phyloP scores from a whole-genome alignment of 1,140 invertebrate species.

The Drosophila sp. region DNA sequence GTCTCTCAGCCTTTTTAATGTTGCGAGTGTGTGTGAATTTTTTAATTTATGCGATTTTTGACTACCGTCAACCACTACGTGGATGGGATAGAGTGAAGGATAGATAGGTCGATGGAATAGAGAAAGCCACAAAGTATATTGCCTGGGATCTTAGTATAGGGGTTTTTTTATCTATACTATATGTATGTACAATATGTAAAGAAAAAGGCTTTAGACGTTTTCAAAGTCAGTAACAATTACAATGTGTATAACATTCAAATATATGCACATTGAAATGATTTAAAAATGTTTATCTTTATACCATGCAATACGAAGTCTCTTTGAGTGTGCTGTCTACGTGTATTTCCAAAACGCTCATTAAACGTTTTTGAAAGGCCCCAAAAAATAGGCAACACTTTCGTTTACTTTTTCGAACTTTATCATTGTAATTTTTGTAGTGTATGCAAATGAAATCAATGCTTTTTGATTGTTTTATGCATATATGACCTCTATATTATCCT shows the following conservation, averaged over 20 bases:
- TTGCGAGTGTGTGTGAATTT: constrained; percentile 59
- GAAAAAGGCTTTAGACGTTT: too few relatives aligned
- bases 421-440: constrained; percentile 51
- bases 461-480: constrained; percentile 41
- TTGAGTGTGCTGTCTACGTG: too few relatives aligned
- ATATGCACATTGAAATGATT: too few relatives aligned
- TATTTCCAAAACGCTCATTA: too few relatives aligned
- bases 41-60: constrained; percentile 80
- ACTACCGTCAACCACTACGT: constrained; percentile 43
- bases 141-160: not conserved
- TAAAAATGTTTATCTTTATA: not conserved
- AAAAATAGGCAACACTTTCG: constrained; percentile 45
- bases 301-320: not conserved
- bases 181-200: not conserved
- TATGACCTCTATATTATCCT: constrained; percentile 16
- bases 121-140: not conserved
- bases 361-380: not conserved
- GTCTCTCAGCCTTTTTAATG: constrained; percentile 29
- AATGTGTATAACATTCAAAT: too few relatives aligned
- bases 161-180: not conserved
- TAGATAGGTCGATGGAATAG: not conserved
- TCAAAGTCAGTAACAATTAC: too few relatives aligned
- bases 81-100: not conserved
- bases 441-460: constrained; percentile 80
- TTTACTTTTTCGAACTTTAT: not conserved